Conservation (phyloP, 2,888 invertebrate species). For the Rutpela maculata region DNA sequence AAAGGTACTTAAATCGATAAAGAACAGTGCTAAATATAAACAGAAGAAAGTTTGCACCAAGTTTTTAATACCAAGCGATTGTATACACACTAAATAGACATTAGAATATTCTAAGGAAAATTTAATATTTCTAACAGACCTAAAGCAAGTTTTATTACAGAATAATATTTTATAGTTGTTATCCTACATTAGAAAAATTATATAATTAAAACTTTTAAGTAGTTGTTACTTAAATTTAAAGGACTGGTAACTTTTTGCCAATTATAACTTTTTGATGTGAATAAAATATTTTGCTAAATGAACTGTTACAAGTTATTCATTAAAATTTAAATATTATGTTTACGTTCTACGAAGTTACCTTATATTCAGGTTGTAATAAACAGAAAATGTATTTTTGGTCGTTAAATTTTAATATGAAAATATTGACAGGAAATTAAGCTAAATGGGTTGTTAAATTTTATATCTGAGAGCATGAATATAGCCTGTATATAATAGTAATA, state of each 20-base stretch:
- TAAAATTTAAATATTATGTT: background rate
- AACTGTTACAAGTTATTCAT: background rate
- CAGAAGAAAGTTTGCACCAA: too few relatives aligned
- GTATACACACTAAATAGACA: too few relatives aligned
- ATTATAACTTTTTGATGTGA: background rate
- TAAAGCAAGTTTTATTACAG: too few relatives aligned
- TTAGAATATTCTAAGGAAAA: too few relatives aligned
- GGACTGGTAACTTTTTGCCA: background rate
- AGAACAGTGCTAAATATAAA: too few relatives aligned
- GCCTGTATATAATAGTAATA: background rate
- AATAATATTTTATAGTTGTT: too few relatives aligned
- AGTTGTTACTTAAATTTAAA: too few relatives aligned
- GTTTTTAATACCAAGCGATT: too few relatives aligned
- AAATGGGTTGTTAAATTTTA: constrained; percentile 7
- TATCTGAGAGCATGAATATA: background rate
- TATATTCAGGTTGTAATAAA: constrained; percentile 4
- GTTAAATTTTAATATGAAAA: background rate
- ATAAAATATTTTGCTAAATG: background rate
- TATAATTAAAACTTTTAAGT: too few relatives aligned
- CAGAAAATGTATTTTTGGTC: constrained; percentile 3
- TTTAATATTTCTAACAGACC: too few relatives aligned
- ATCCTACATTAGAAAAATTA: too few relatives aligned
- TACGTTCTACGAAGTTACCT: background rate
- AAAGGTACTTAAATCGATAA: too few relatives aligned
- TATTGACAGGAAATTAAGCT: background rate